Evolutionary conservation across 1,140 invertebrate species (phyloP).

Genomic region (Trichoplusia ni): DNA sequence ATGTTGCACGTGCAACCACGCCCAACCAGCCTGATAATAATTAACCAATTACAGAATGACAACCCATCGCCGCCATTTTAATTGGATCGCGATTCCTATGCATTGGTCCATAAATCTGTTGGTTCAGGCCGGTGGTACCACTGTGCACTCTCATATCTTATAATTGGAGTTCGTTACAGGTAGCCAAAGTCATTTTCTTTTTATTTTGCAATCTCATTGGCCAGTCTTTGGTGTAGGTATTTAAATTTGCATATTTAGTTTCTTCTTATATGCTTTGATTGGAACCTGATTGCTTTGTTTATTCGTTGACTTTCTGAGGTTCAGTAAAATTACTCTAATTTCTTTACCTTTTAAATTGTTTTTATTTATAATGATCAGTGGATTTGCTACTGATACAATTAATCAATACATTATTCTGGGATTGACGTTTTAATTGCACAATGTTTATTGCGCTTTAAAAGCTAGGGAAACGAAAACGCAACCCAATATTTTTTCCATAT

Average conservation of each 20-base stretch:
- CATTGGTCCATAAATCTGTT: conserved; percentile 58
- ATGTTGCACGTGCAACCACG: conserved; percentile 47
- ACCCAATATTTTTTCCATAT: conserved; percentile 78
- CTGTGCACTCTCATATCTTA: conserved; percentile 26
- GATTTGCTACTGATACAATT: conserved; percentile 41
- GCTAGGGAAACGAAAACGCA: conserved; percentile 67
- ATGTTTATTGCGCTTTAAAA: conserved; percentile 79
- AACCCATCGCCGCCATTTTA: conserved; percentile 71
- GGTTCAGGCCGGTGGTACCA: conserved; percentile 29
- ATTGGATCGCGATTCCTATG: conserved; percentile 65
- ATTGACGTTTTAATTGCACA: conserved; percentile 77
- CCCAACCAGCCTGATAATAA: conserved; percentile 70
- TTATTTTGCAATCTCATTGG: conserved; percentile 6
- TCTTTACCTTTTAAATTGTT: too few species aligned
- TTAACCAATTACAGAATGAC: conserved; percentile 78
- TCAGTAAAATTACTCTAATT: too few species aligned
- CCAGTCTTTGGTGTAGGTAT: neutral
- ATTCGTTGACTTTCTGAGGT: too few species aligned
- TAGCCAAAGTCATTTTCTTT: conserved; percentile 3
- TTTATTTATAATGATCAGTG: neutral
- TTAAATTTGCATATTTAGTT: neutral
- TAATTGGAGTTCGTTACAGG: conserved; percentile 24
- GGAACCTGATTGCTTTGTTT: neutral
- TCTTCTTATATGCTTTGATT: neutral
- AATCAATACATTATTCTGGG: conserved; percentile 73